Percentiles rank a stretch among this genome's conserved stretches.
Evolutionary conservation across 1,140 invertebrate species (phyloP).

Genomic region (Neelides sp.): DNA sequence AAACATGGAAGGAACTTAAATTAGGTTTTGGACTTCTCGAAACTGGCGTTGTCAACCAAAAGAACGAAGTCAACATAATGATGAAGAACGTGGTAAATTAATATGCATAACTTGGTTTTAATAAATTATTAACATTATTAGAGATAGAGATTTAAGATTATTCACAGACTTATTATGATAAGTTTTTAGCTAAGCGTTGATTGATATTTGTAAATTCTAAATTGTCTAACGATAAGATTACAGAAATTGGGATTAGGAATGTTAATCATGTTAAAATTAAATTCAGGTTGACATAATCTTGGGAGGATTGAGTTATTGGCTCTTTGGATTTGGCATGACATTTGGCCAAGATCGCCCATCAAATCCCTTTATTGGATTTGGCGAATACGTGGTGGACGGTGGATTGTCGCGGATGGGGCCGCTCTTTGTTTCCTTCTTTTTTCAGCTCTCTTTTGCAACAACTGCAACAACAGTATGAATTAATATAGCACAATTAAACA

Average conservation of each 20-base stretch:
- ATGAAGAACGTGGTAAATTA: slow-evolving; percentile 68
- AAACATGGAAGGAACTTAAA: too few species aligned
- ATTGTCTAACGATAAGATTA: too few species aligned
- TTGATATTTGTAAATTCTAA: too few species aligned
- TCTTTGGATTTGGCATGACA: slow-evolving; percentile 81
- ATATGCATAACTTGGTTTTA: neutral
- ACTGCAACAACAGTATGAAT: neutral
- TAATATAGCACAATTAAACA: neutral
- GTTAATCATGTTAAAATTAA: neutral
- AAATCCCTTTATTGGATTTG: neutral
- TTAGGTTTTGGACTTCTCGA: slow-evolving; percentile 85
- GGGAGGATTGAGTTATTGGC: slow-evolving; percentile 83
- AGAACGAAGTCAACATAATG: slow-evolving; percentile 94
- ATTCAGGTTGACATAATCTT: slow-evolving; percentile 64
- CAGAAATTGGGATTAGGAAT: too few species aligned
- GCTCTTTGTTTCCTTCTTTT: neutral
- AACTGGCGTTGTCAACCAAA: slow-evolving; percentile 76
- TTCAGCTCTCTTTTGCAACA: neutral
- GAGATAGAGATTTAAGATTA: too few species aligned
- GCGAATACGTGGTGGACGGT: neutral
- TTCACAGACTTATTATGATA: too few species aligned
- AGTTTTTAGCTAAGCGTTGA: too few species aligned
- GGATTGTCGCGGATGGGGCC: neutral
- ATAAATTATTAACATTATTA: neutral
- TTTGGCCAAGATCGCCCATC: slow-evolving; percentile 53